Conservation (phyloP, 2,888 invertebrate genomes). For the Spatulosminthurus flaviceps region DNA sequence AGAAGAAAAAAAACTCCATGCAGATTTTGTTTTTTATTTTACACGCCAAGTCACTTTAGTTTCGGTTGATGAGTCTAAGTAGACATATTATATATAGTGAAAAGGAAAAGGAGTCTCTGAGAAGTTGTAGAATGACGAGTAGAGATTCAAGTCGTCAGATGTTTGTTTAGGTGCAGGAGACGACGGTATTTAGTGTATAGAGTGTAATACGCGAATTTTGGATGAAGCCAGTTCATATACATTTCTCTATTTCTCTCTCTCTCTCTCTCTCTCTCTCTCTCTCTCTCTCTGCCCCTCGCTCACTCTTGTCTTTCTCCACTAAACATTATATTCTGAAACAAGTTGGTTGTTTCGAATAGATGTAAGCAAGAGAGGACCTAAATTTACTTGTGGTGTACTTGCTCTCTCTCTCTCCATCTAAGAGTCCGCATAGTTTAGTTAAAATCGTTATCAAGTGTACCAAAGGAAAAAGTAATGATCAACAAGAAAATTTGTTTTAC, state of each 20-base stretch:
- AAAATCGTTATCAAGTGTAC: slow-evolving; percentile 10
- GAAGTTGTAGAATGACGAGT: slow-evolving; percentile 22
- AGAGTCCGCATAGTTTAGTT: not conserved
- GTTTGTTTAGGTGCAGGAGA: slow-evolving; percentile 38
- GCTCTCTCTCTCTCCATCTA: slow-evolving; percentile 1
- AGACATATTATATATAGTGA: slow-evolving; percentile 21
- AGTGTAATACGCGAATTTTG: not conserved
- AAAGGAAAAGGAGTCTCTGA: slow-evolving; percentile 15
- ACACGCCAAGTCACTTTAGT: slow-evolving; percentile 27
- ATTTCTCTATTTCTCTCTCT: too few relatives aligned
- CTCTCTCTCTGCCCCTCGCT: too few relatives aligned
- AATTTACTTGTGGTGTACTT: slow-evolving; percentile 7
- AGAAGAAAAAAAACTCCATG: not conserved
- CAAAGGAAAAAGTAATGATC: not conserved
- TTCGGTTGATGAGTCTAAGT: slow-evolving; percentile 34
- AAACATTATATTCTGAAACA: slow-evolving; percentile 5
- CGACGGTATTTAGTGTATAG: not conserved
- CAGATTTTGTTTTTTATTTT: slow-evolving; percentile 15
- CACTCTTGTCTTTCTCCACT: slow-evolving; percentile 23
- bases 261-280: too few relatives aligned
- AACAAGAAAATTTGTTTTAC: not conserved
- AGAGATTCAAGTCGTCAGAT: slow-evolving; percentile 24
- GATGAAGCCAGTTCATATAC: not conserved
- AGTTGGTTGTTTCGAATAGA: not conserved
- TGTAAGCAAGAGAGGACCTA: not conserved